Percentiles rank a stretch among this genome's conserved stretches.
These are phyloP conservation scores for Bos taurus DNA, from an alignment of 2,113 vertebrate genomes.

Conservation along the genomic window DNA sequence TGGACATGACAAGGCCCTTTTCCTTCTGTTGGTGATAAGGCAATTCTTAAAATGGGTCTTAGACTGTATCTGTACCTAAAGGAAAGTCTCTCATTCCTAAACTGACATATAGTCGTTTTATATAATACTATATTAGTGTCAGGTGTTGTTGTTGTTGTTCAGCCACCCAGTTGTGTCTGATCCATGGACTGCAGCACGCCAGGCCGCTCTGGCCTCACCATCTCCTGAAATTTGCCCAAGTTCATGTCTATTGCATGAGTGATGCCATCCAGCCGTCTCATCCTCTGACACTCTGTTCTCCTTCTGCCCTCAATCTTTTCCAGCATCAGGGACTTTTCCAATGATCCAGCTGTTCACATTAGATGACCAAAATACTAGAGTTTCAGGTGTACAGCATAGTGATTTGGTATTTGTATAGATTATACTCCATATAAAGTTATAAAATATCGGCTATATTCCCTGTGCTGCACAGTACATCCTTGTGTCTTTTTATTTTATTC, in stretches of 20 bases:
- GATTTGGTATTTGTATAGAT: neutral
- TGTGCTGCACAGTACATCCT: neutral
- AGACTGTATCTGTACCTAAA: neutral
- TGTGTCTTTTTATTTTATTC: neutral
- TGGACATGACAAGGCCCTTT: neutral
- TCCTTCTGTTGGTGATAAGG: neutral
- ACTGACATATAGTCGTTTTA: neutral
- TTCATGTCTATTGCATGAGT: neutral
- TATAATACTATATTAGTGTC: neutral
- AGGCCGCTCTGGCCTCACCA: neutral
- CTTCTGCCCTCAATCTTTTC: neutral
- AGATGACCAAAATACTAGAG: neutral
- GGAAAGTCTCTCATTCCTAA: neutral
- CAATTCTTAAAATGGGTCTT: neutral
- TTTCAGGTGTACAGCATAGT: neutral
- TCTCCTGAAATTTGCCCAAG: neutral
- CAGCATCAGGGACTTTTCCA: neutral
- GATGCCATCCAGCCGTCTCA: neutral
- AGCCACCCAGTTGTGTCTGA: neutral
- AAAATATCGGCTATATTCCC: neutral
- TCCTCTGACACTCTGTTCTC: neutral
- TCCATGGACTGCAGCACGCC: neutral
- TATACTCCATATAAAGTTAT: neutral
- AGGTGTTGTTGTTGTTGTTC: neutral
- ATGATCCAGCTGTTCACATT: neutral